Evolutionary conservation across 2,797 vertebrate species (phyloP).

Genomic region (Enteromius paludinosus): DNA sequence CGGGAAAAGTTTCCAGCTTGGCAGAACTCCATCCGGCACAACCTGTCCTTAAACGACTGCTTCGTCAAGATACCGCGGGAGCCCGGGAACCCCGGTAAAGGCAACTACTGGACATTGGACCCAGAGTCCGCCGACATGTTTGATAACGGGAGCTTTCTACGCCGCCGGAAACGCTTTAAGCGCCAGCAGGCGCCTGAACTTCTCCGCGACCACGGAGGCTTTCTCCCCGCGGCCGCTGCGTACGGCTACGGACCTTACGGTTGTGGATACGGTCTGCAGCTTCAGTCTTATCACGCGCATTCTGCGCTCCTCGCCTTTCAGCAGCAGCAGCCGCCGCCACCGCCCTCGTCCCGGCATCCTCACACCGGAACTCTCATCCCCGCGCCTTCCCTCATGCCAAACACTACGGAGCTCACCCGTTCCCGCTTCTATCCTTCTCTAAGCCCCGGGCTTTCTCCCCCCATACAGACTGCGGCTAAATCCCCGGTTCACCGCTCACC

Average conservation of each 20-base stretch:
- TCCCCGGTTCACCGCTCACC: constrained; percentile 82
- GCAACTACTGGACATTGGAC: constrained; percentile 93
- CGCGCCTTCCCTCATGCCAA: constrained; percentile 82
- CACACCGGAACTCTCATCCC: constrained; percentile 79
- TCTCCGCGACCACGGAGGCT: constrained; percentile 82
- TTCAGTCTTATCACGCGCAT: constrained; percentile 89
- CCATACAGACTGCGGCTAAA: constrained; percentile 76
- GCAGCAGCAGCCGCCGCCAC: constrained; percentile 65
- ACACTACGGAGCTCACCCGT: constrained; percentile 84
- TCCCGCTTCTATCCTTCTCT: constrained; percentile 86
- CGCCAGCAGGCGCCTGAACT: constrained; percentile 87
- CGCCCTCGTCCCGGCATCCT: constrained; percentile 68
- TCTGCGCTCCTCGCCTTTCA: constrained; percentile 89
- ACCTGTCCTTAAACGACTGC: constrained; percentile 89
- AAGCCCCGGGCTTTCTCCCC: constrained; percentile 76
- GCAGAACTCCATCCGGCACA: constrained; percentile 91
- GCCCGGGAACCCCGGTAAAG: constrained; percentile 89
- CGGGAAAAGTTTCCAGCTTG: constrained; percentile 91
- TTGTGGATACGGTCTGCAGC: constrained; percentile 90
- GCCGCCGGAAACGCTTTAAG: constrained; percentile 92
- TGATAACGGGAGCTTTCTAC: constrained; percentile 92
- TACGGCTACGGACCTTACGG: constrained; percentile 89
- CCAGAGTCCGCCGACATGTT: constrained; percentile 95
- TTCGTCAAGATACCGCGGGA: constrained; percentile 90
- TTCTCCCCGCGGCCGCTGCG: constrained; percentile 79